A percentile compares a stretch with the other conserved stretches of the same genome.
Conservation (phyloP, 2,113 vertebrate species). For the Ivindomyrus marchei region DNA sequence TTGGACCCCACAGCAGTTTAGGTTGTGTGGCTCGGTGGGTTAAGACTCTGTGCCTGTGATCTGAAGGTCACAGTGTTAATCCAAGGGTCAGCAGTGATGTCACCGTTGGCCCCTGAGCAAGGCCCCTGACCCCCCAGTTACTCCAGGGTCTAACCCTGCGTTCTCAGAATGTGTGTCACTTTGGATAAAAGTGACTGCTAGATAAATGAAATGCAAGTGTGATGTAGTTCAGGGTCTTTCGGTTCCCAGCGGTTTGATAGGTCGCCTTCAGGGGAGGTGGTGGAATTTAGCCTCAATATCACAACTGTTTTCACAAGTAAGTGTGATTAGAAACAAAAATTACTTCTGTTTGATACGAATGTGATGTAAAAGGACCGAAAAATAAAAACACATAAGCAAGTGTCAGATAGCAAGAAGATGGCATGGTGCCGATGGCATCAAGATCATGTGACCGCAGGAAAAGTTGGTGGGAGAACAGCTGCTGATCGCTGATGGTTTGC, state of each 20-base stretch:
- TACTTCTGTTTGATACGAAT: neutral
- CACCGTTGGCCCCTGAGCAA: neutral
- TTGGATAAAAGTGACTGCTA: neutral
- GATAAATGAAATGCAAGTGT: neutral
- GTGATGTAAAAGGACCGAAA: neutral
- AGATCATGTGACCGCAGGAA: neutral
- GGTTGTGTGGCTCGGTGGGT: neutral
- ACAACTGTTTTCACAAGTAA: neutral
- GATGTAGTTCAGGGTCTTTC: neutral
- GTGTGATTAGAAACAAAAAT: neutral
- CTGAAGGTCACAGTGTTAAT: neutral
- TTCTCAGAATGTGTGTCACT: neutral
- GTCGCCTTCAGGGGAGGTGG: neutral
- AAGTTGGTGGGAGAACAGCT: neutral
- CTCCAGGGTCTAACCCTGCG: neutral
- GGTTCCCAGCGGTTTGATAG: neutral
- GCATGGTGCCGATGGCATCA: neutral
- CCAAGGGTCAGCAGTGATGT: neutral
- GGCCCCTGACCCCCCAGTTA: neutral
- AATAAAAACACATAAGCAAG: neutral
- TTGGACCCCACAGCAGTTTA: neutral
- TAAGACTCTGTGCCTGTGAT: neutral
- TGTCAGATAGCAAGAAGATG: neutral
- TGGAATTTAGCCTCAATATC: neutral
- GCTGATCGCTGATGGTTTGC: conserved; percentile 24